phyloP scores from a whole-genome alignment of 2,888 invertebrate genomes.

The Galerucella pusilla region DNA sequence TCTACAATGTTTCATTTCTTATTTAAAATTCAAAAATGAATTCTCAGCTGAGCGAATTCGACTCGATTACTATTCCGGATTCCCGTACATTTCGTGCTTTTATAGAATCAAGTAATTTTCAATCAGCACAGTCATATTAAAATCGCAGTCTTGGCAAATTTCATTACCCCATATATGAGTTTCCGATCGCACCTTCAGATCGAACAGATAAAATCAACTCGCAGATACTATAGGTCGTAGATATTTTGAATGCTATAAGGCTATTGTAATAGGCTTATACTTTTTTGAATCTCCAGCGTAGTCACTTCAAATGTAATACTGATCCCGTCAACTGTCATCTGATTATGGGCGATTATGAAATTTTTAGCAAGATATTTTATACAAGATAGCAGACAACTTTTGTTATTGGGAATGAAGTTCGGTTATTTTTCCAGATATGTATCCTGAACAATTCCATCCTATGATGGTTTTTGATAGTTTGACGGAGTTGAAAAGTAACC shows the following conservation, averaged over 20 bases:
- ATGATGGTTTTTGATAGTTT: no score
- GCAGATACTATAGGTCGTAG: not conserved
- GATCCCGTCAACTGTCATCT: no score
- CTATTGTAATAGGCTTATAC: no score
- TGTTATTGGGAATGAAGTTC: no score
- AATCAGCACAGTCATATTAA: conserved; percentile 1
- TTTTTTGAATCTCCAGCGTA: no score
- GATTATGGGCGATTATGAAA: no score
- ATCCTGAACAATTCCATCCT: no score
- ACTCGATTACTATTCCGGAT: not conserved
- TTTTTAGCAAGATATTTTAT: no score
- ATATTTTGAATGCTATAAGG: not conserved
- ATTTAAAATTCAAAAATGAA: not conserved
- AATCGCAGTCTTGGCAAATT: conserved; percentile 10
- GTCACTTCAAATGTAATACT: no score
- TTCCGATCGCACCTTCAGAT: conserved; percentile 2
- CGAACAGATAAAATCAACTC: not conserved
- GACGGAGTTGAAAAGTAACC: no score
- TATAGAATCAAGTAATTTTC: conserved; percentile 7
- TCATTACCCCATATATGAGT: conserved; percentile 13
- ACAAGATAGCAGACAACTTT: no score
- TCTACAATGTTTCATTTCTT: not conserved
- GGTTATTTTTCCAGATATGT: no score
- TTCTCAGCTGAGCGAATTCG: not conserved
- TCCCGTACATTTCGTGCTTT: not conserved